phyloP scores from a whole-genome alignment of 2,797 vertebrate species.

The Nannoperca australis region DNA sequence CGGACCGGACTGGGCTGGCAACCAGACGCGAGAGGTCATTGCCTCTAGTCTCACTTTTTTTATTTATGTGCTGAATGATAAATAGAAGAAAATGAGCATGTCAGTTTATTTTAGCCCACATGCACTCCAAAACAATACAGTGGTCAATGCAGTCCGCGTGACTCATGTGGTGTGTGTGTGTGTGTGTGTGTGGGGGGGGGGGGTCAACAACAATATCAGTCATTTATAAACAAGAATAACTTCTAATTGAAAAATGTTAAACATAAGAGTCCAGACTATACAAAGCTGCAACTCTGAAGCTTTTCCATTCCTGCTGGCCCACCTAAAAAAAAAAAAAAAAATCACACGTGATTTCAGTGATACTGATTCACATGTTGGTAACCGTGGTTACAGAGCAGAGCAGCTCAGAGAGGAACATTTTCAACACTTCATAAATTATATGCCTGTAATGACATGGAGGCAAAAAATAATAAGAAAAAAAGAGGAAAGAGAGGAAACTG shows the following conservation, averaged over 20 bases:
- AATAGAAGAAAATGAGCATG: slow-evolving; percentile 64
- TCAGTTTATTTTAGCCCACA: slow-evolving; percentile 71
- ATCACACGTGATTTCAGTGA: slow-evolving; percentile 56
- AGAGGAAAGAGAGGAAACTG: slow-evolving; percentile 16
- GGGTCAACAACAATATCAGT: slow-evolving; percentile 70
- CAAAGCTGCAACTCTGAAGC: slow-evolving; percentile 48
- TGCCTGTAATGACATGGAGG: slow-evolving; percentile 58
- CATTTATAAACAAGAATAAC: slow-evolving; percentile 65
- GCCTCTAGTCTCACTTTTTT: slow-evolving; percentile 55
- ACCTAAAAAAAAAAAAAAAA: slow-evolving; percentile 26
- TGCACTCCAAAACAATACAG: slow-evolving; percentile 65
- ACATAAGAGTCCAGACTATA: slow-evolving; percentile 67
- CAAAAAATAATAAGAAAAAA: slow-evolving; percentile 3
- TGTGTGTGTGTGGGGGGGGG: slow-evolving; percentile 44
- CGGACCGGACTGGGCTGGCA: background rate
- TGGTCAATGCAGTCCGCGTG: slow-evolving; percentile 50
- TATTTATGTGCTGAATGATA: slow-evolving; percentile 66
- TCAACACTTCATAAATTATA: slow-evolving; percentile 77
- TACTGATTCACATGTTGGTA: slow-evolving; percentile 67
- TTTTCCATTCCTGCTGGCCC: slow-evolving; percentile 47
- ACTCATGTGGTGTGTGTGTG: slow-evolving; percentile 56
- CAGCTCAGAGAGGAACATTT: slow-evolving; percentile 63
- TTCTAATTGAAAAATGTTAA: slow-evolving; percentile 71
- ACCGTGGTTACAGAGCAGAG: slow-evolving; percentile 76
- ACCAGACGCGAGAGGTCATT: slow-evolving; percentile 11